Evolutionary conservation across 2,888 invertebrate genomes (phyloP).

Genomic region (Hirudinaria manillensis): DNA sequence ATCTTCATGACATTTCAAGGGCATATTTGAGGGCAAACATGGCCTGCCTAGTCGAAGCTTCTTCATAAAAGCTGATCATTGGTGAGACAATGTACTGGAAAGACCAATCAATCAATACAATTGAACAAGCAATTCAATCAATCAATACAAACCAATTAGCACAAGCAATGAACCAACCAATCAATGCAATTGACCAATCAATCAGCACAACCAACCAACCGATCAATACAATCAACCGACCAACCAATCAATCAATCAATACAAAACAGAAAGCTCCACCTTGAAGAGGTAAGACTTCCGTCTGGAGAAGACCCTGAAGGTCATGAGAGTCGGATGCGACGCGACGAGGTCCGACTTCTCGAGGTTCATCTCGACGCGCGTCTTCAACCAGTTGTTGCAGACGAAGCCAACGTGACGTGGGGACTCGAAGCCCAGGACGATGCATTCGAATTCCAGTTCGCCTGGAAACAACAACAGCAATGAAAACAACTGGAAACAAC

Average conservation of each 20-base stretch:
- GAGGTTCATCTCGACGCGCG: conserved; percentile 23
- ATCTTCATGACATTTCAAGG: conserved; percentile 10
- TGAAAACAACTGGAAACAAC: not conserved
- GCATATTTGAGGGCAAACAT: conserved; percentile 25
- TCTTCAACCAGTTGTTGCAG: conserved; percentile 23
- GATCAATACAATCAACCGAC: no score
- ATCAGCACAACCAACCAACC: no score
- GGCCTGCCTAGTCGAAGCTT: conserved; percentile 17
- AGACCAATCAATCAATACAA: not conserved
- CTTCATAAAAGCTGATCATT: not conserved
- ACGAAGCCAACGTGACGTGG: conserved; percentile 15
- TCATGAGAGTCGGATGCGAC: conserved; percentile 19
- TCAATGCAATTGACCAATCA: no score
- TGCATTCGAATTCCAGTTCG: conserved; percentile 9
- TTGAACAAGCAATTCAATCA: not conserved
- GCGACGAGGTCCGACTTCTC: conserved; percentile 6
- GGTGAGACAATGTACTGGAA: conserved; percentile 20
- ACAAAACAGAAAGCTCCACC: not conserved
- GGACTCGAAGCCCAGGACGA: conserved; percentile 18
- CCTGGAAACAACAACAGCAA: conserved; percentile 11
- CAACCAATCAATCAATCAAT: no score
- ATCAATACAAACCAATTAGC: no score
- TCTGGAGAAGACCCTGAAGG: conserved; percentile 1
- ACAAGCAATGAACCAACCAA: no score
- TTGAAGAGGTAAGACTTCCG: conserved; percentile 23